Conservation (phyloP, 2,797 vertebrate genomes). For the Phataginus tricuspis region DNA sequence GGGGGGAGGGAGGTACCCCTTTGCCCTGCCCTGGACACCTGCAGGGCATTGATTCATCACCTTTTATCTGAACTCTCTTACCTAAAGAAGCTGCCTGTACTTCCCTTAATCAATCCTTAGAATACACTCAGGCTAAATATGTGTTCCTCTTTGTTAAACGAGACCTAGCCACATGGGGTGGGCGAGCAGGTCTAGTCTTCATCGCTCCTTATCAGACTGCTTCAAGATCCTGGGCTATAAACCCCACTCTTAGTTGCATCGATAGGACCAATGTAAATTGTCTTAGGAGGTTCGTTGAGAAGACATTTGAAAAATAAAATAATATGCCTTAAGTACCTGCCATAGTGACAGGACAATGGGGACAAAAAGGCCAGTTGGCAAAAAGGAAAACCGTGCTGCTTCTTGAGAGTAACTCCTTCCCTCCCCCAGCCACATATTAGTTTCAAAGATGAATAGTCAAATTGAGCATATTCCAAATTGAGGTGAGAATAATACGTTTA, state of each 20-base stretch:
- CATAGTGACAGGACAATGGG: not conserved
- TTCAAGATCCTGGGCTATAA: not conserved
- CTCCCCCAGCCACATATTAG: not conserved
- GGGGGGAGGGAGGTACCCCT: not conserved
- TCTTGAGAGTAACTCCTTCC: not conserved
- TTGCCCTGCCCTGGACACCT: not conserved
- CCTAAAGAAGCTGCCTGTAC: not conserved
- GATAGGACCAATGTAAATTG: not conserved
- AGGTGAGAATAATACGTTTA: not conserved
- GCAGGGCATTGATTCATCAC: not conserved
- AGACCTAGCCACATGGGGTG: not conserved
- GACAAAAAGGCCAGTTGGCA: not conserved
- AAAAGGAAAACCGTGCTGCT: not conserved
- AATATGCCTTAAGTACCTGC: not conserved
- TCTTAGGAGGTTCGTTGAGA: not conserved
- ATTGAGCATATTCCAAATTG: not conserved
- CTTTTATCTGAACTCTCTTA: not conserved
- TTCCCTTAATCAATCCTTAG: not conserved
- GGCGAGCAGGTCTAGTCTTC: not conserved
- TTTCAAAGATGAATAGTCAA: constrained; percentile 15
- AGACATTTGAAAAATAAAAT: not conserved
- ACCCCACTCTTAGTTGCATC: not conserved
- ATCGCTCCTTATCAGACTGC: not conserved
- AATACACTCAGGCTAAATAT: not conserved
- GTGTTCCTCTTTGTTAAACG: not conserved